Evolutionary conservation across 2,113 vertebrate species (phyloP), one percentile per base, ranked within the genome.

Genomic region (Gnathonemus longibarbis): DNA sequence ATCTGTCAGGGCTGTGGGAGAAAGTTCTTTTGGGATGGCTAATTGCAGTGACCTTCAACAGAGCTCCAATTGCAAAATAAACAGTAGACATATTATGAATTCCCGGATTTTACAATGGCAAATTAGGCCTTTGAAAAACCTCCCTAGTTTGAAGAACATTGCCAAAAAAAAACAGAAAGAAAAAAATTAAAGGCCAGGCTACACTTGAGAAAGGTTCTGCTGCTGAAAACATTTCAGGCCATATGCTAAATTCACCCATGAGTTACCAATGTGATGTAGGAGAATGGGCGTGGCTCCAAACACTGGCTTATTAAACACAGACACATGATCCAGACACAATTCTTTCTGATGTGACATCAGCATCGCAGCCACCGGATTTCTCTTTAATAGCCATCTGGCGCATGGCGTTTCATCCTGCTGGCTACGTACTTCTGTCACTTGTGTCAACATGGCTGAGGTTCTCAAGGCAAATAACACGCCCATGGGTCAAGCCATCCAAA

Each of bases 401-500:
- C 31, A 8, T 1, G 39, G 2, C 45, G 0, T 13, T 48, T 84
- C 7, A 24, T 84, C 83, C 45, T 46, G 42, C 24, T 46, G 35
- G 39, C 83, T 46, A 46, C 19, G 5, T 46, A 10, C 42, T 46
- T 48, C 9, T 46, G 83, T 48, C 21, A 45, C 15, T 21, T 84
- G 45, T 84, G 42, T 84, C 21, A 84, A 84, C 17, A 24, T 21
- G 42, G 45, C 21, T 84, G 45, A 24, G 10, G 45, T 10, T 48
- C 83, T 84, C 83, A 24, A 90, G 31, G 90, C 85, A 45, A 93
- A 91, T 91, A 24, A 46, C 1, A 84, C 24, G 8, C 83, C 19
- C 83, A 84, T 19, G 7, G 19, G 77, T 92, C 84, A 9, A 49
- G 50, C 89, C 90, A 90, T 27, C 88, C 62, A 91, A 91, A 90